Percentiles rank a stretch among this genome's conserved stretches.
phyloP scores from a whole-genome alignment of 1,140 invertebrate genomes.

The Chrysoperla carnea region DNA sequence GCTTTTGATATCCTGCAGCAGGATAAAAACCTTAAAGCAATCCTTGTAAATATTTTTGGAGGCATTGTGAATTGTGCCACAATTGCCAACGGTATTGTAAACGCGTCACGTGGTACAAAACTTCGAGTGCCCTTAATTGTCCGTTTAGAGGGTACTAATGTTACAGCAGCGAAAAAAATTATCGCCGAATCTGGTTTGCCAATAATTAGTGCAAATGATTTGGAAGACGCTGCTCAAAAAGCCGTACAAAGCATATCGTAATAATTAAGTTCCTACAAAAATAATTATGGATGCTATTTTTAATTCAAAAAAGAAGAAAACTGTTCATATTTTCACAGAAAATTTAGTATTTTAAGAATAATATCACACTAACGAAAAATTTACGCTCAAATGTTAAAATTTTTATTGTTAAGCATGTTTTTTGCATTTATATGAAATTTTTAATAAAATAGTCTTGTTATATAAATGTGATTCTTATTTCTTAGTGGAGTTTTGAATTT shows the following conservation, averaged over 20 bases:
- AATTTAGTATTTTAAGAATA: too few species aligned
- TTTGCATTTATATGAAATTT: too few species aligned
- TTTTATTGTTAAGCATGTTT: too few species aligned
- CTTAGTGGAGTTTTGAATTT: too few species aligned
- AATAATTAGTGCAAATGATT: constrained; percentile 62
- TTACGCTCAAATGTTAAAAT: too few species aligned
- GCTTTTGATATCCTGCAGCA: constrained; percentile 88
- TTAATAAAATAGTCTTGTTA: too few species aligned
- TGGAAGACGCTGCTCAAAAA: constrained; percentile 84
- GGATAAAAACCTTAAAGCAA: constrained; percentile 82
- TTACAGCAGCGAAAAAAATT: constrained; percentile 42
- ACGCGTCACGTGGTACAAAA: constrained; percentile 63
- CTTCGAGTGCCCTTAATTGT: constrained; percentile 82
- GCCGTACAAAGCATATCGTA: constrained; percentile 36
- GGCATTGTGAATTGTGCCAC: constrained; percentile 98
- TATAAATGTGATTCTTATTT: too few species aligned
- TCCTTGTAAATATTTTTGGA: constrained; percentile 97
- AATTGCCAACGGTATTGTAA: constrained; percentile 87
- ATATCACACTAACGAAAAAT: too few species aligned
- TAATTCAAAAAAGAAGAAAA: too few species aligned
- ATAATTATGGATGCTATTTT: too few species aligned
- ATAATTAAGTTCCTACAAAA: not conserved
- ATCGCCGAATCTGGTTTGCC: constrained; percentile 65
- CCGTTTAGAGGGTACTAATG: constrained; percentile 74
- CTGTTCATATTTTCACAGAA: too few species aligned